Evolutionary conservation across 2,797 vertebrate species (phyloP).

Genomic region (Agapornis canus): DNA sequence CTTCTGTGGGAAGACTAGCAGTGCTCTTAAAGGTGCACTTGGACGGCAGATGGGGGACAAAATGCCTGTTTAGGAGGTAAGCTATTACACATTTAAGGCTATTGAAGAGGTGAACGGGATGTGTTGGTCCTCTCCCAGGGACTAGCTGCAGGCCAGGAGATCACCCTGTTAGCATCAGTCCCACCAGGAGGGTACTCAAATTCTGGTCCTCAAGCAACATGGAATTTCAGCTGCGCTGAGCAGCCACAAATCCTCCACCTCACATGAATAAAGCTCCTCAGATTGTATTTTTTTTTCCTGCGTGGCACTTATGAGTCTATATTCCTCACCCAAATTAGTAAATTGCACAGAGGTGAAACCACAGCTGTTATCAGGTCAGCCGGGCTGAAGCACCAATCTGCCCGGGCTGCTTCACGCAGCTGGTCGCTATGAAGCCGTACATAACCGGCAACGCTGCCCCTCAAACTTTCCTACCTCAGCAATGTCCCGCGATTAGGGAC

Average conservation of each 20-base stretch:
- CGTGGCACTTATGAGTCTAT: rapidly evolving
- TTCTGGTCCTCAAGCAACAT: not conserved
- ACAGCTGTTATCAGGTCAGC: not conserved
- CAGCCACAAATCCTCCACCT: too few relatives aligned
- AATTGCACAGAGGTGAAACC: not conserved
- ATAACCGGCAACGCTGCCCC: too few relatives aligned
- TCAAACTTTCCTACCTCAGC: rapidly evolving
- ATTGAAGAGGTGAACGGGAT: rapidly evolving
- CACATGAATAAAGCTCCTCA: not conserved
- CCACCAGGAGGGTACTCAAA: not conserved
- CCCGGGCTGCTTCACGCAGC: not conserved
- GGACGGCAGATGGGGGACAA: rapidly evolving
- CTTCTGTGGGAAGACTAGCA: not conserved
- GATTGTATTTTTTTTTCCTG: rapidly evolving
- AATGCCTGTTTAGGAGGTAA: not conserved
- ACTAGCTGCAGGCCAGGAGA: rapidly evolving
- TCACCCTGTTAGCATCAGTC: rapidly evolving
- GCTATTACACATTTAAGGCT: rapidly evolving
- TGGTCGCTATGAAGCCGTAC: not conserved
- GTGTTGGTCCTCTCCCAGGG: not conserved
- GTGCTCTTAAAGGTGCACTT: not conserved
- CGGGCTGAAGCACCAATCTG: not conserved
- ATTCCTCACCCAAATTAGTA: not conserved
- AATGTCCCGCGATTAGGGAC: not conserved
- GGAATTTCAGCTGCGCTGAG: not conserved